These are phyloP conservation scores for Malurus leucopterus DNA, from an alignment of 2,797 vertebrate species.

Conservation along the genomic window DNA sequence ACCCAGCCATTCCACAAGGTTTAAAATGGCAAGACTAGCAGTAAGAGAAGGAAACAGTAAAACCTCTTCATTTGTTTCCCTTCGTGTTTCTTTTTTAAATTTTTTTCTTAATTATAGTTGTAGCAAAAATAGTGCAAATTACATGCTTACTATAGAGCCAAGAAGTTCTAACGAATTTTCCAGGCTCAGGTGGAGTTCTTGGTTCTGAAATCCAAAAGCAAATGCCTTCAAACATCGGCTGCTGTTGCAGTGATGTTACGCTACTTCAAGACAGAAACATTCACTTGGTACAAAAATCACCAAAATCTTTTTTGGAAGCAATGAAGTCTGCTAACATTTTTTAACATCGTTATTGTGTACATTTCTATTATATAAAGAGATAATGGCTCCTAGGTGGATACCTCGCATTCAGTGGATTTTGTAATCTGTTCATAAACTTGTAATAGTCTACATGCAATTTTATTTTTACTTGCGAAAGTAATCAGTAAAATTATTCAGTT, in stretches of 20 bases:
- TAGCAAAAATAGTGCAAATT: neutral
- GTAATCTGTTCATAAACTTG: neutral
- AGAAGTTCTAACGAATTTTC: neutral
- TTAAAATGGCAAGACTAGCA: neutral
- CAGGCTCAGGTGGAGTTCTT: neutral
- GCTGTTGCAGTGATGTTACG: neutral
- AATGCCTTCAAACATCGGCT: accelerated
- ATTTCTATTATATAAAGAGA: neutral
- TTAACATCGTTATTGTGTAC: neutral
- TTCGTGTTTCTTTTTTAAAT: neutral
- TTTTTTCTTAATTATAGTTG: neutral
- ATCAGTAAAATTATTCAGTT: neutral
- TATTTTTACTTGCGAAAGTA: neutral
- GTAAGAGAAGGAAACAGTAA: neutral
- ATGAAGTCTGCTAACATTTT: neutral
- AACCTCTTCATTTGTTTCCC: neutral
- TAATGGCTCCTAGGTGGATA: neutral
- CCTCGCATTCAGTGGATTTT: neutral
- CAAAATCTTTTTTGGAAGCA: neutral
- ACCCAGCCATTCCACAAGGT: neutral
- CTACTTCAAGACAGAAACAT: neutral
- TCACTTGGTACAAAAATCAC: neutral
- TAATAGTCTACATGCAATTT: neutral
- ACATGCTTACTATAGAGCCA: neutral
- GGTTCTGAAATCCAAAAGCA: neutral